Percentiles rank a stretch among this genome's conserved stretches.
phyloP scores from a whole-genome alignment of 2,888 invertebrate genomes.

The Cosmopolites sordidus region DNA sequence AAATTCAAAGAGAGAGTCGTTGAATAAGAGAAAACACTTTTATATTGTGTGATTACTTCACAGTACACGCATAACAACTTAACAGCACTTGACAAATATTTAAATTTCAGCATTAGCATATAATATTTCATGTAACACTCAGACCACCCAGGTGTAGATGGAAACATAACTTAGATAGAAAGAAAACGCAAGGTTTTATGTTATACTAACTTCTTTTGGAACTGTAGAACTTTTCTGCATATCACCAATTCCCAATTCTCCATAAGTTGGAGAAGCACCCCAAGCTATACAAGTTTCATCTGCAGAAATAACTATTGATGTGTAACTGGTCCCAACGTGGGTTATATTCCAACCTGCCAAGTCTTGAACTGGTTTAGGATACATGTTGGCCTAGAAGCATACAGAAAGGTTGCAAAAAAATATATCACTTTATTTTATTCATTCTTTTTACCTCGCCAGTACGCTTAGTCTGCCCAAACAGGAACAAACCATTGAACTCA shows the following conservation, averaged over 20 bases:
- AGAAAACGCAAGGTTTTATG: too few species aligned
- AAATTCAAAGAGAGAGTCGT: too few species aligned
- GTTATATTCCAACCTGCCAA: constrained; percentile 90
- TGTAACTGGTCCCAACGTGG: constrained; percentile 76
- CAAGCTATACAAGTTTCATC: constrained; percentile 88
- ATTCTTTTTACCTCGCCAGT: constrained; percentile 91
- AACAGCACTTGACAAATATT: too few species aligned
- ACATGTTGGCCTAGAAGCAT: constrained; percentile 26
- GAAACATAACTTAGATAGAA: too few species aligned
- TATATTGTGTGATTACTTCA: too few species aligned
- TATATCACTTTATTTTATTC: background rate
- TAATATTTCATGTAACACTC: too few species aligned
- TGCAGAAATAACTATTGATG: constrained; percentile 81
- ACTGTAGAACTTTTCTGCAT: constrained; percentile 78
- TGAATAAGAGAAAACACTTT: too few species aligned
- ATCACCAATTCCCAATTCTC: constrained; percentile 89
- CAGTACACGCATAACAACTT: too few species aligned
- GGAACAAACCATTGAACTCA: constrained; percentile 67
- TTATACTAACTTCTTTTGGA: constrained; percentile 75
- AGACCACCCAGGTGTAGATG: too few species aligned
- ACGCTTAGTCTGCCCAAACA: constrained; percentile 90
- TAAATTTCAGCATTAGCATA: too few species aligned
- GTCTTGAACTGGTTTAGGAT: constrained; percentile 57
- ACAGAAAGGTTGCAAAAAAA: background rate
- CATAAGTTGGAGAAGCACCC: constrained; percentile 92